Base-by-base conservation (phyloP, 2,113 vertebrate genomes). In the Strigops habroptila region DNA sequence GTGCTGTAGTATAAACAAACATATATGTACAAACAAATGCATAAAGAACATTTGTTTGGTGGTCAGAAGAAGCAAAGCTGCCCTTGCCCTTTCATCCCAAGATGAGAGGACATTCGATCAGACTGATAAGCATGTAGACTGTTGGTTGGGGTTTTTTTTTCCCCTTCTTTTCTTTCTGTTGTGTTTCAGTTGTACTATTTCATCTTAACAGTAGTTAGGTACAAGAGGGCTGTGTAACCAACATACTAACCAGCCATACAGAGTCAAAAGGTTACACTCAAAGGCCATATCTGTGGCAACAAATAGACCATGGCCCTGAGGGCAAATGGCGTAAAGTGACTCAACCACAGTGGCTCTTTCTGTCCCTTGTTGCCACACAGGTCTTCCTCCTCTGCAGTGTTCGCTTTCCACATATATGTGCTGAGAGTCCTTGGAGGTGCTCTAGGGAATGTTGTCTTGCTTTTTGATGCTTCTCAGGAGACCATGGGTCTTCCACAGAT, bases 11-110 rank as follows among this genome's bases (percentile, higher is more conserved):
- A 82, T 89, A 92, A 96, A 92, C 86, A 94, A 95, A 93, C 64
- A 82, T 8, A 73, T 85, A 89, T 30, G 41, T 79, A 27, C 77
- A 91, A 94, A 94, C 88, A 90, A 82, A 88, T 14, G 27, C n/a
- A 64, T 80, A 53, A 90, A 83, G 64, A 86, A 51, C 46, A n/a
- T 78, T 88, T 75, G 64, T 86, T 94, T 92, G 55, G 73, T 80
- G 93, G 86, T 86, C 95, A 96, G 65, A 69, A 94, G 76, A 78
- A 93, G 88, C 51, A 86, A 94, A 91, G 31, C 64, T 92, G 77
- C 62, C 86, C 82, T 91, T 95, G 71, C 46, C 68, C 55, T 97
- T 97, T 96, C 86, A 93, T 95, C 93, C 86, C 48, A 52, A 95
- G 89, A 93, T 95, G 65, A 93, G 93, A 96, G 92, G 93, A 64